Conservation (phyloP, 2,113 vertebrate genomes). For the Oncorhynchus masou region DNA sequence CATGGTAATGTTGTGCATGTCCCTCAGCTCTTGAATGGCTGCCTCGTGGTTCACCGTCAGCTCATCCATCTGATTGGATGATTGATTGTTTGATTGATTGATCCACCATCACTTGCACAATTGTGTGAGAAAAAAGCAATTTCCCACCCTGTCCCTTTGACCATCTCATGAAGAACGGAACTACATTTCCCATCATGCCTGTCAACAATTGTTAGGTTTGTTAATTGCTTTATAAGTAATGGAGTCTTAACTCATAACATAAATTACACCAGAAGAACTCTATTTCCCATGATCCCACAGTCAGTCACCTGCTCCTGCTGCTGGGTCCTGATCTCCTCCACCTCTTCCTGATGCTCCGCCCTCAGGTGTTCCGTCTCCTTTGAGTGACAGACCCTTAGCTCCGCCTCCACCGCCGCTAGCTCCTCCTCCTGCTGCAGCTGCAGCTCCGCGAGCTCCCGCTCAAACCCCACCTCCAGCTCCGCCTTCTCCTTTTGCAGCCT, state of each 20-base stretch:
- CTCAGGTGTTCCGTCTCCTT: conserved; percentile 74
- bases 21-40: conserved; percentile 81
- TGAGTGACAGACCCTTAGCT: conserved; percentile 77
- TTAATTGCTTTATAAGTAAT: too few relatives aligned
- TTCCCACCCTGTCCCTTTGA: too few relatives aligned
- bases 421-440: conserved; percentile 83
- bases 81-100: neutral
- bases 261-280: neutral
- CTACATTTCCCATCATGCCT: neutral
- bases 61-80: conserved; percentile 80
- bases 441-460: conserved; percentile 79
- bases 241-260: too few relatives aligned
- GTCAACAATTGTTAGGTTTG: neutral
- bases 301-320: conserved; percentile 74
- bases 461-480: conserved; percentile 81
- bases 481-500: conserved; percentile 85
- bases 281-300: conserved; percentile 12
- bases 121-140: neutral
- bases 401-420: conserved; percentile 78
- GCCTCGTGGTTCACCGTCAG: conserved; percentile 81
- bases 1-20: conserved; percentile 81
- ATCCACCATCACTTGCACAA: neutral
- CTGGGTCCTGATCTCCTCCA: conserved; percentile 76
- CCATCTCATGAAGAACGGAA: neutral
- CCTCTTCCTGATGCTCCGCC: conserved; percentile 84